A percentile compares a stretch with the other conserved stretches of the same genome.
Evolutionary conservation across 2,888 invertebrate species (phyloP).

Genomic region (Stictocephala bisonia): DNA sequence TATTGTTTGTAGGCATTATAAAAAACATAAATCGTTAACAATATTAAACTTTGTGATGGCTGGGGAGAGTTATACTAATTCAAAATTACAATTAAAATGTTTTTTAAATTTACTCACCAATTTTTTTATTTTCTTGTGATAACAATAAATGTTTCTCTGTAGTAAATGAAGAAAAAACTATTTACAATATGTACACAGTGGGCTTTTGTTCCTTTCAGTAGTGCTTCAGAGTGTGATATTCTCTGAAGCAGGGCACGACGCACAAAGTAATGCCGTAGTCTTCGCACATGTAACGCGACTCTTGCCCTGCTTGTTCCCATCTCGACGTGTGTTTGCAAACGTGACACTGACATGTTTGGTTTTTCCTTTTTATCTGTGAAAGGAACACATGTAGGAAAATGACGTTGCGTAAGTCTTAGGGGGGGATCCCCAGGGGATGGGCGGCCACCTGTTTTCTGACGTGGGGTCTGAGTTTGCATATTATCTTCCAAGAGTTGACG

Average conservation of each 20-base stretch:
- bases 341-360: neutral
- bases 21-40: too few species aligned
- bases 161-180: too few species aligned
- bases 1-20: too few species aligned
- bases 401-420: conserved; percentile 26
- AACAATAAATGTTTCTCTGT: too few species aligned
- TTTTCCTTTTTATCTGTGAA: conserved; percentile 15
- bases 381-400: conserved; percentile 34
- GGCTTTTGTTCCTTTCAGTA: neutral
- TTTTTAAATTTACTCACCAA: too few species aligned
- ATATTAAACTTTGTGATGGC: too few species aligned
- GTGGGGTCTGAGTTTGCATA: neutral
- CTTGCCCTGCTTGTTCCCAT: neutral
- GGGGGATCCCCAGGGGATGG: conserved; percentile 10
- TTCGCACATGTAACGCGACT: neutral
- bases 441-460: conserved; percentile 19
- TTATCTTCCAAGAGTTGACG: conserved; percentile 34
- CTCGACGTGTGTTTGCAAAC: conserved; percentile 2
- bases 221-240: conserved; percentile 4
- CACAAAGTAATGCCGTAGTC: neutral
- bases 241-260: conserved; percentile 7
- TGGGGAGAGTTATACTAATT: too few species aligned
- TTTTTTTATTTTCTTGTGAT: too few species aligned
- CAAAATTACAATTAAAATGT: too few species aligned
- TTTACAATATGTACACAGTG: neutral